Evolutionary conservation across 2,888 invertebrate species (phyloP), one percentile per base, ranked within the genome.

Genomic region (Amphiduros pacificus): DNA sequence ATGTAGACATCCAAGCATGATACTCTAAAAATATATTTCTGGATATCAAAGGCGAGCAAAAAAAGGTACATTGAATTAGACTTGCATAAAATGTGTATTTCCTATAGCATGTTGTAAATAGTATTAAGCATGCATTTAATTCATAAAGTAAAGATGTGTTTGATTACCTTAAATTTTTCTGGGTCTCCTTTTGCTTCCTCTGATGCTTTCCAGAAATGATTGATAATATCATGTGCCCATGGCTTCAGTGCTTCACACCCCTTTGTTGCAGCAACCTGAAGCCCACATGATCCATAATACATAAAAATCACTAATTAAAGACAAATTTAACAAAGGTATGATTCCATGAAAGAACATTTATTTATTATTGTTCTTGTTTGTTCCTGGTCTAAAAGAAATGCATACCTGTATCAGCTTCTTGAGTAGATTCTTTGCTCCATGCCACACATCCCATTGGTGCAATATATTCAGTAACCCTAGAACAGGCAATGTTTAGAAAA

Each of bases 371-470:
- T n/a, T n/a, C n/a, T n/a, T n/a, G n/a, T n/a, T n/a, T n/a, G n/a
- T n/a, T n/a, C n/a, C n/a, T n/a, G n/a, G 17, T 11, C 9, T 36
- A 36, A 36, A 11, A 9, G 11, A 36, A 9, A 36, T 9, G 9
- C n/a, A 9, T 44, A 44, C 44, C n/a, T 44, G 5, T 22, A 44
- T 20, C 4, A 44, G n/a, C 44, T 9, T 44, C 22, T 44, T 44
- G 6, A 20, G 44, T 22, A 44, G 22, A 17, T 44, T 44, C n/a
- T 44, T 44, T n/a, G 20, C 22, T 5, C 44, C 44, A 22, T 44
- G 44, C 44, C 44, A 44, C 6, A 44, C 44, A n/a, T 44, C 44
- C 44, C 44, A 44, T n/a, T 44, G 44, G n/a, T 44, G 44, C 6
- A 22, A 9, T 11, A 44, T 44, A 22, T n/a, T 22, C 44, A 44